A percentile compares a stretch with the other conserved stretches of the same genome.
These are phyloP conservation scores for Polyploca ridens DNA, from an alignment of 2,888 invertebrate species.

Conservation along the genomic window DNA sequence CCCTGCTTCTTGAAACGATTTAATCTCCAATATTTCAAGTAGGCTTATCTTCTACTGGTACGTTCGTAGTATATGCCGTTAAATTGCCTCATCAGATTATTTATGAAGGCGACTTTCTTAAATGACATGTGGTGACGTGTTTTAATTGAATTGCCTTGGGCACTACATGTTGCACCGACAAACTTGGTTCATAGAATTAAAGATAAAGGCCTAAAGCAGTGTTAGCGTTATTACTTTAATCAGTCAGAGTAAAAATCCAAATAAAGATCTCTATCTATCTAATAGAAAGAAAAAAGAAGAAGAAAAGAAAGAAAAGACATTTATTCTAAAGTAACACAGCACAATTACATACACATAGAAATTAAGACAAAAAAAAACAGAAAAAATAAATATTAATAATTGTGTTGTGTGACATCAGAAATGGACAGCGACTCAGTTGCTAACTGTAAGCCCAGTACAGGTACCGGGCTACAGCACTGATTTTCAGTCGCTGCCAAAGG, in stretches of 20 bases:
- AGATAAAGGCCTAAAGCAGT: not conserved
- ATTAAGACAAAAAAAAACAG: too few species aligned
- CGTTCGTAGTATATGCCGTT: conserved; percentile 25
- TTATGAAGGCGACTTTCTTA: conserved; percentile 49
- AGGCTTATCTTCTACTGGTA: conserved; percentile 8
- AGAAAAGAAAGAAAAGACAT: too few species aligned
- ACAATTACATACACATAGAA: too few species aligned
- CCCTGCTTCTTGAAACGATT: not conserved
- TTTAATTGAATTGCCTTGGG: conserved; percentile 58
- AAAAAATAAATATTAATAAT: too few species aligned
- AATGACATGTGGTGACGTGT: conserved; percentile 53
- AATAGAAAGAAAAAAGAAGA: not conserved
- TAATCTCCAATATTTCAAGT: conserved; percentile 9
- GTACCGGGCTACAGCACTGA: too few species aligned
- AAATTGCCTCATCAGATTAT: conserved; percentile 45
- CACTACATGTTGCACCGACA: conserved; percentile 18
- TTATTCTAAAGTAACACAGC: too few species aligned
- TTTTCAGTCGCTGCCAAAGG: too few species aligned
- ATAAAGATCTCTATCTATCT: not conserved
- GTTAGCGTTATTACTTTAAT: not conserved
- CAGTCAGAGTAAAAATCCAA: not conserved
- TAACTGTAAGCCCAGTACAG: too few species aligned
- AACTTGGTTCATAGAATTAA: not conserved
- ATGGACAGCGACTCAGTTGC: too few species aligned
- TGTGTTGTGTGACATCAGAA: too few species aligned